These are phyloP conservation scores for Esox lucius DNA, from an alignment of 2,797 vertebrate genomes.

Conservation along the genomic window DNA sequence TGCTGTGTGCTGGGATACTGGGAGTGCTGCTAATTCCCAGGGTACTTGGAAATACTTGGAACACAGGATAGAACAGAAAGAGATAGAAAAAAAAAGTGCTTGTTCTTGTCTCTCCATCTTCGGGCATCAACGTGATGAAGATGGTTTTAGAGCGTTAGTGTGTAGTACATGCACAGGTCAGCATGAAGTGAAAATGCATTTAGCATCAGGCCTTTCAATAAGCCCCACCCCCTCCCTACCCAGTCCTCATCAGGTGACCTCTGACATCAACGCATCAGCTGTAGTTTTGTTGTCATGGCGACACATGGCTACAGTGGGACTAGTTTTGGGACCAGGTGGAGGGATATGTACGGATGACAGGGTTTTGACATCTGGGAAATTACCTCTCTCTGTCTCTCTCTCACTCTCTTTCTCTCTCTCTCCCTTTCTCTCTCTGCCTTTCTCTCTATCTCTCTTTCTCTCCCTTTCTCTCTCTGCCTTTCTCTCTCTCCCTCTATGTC, in stretches of 20 bases:
- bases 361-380: background rate
- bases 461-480: too few relatives aligned
- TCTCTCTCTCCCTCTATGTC: background rate
- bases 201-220: too few relatives aligned
- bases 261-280: background rate
- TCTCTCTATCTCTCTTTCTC: background rate
- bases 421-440: too few relatives aligned
- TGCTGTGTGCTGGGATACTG: too few relatives aligned
- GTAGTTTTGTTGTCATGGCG: background rate
- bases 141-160: background rate
- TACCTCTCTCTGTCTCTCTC: background rate
- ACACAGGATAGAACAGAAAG: background rate
- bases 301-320: background rate
- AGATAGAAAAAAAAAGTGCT: background rate
- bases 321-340: background rate
- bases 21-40: too few relatives aligned
- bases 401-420: background rate
- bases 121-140: background rate
- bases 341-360: background rate
- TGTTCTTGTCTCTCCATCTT: background rate
- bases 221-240: too few relatives aligned
- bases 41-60: too few relatives aligned
- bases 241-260: background rate
- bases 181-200: too few relatives aligned
- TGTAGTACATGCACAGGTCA: too few relatives aligned